Percentiles rank a stretch among this genome's conserved stretches.
phyloP scores from a whole-genome alignment of 2,888 invertebrate species.

The Carpatolechia fugitivella region DNA sequence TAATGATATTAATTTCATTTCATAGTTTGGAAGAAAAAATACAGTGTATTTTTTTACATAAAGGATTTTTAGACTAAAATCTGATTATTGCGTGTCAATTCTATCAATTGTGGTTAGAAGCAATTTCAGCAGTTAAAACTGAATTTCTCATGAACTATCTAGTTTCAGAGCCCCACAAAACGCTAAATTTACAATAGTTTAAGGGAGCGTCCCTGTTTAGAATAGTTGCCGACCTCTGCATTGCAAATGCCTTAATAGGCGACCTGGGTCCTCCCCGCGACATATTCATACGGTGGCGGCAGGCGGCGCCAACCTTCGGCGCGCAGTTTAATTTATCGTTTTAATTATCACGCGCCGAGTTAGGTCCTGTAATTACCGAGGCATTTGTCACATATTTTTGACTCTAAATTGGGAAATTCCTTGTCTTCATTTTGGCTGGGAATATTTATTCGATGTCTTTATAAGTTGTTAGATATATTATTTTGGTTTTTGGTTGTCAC shows the following conservation, averaged over 20 bases:
- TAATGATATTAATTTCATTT: no score
- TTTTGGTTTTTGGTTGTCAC: not conserved
- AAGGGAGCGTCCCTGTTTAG: constrained; percentile 11
- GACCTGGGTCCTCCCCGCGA: constrained; percentile 39
- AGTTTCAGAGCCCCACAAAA: constrained; percentile 2
- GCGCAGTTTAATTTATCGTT: constrained; percentile 57
- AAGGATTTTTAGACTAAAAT: no score
- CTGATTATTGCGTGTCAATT: no score
- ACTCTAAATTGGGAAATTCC: constrained; percentile 9
- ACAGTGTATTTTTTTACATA: no score
- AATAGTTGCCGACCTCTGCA: constrained; percentile 20
- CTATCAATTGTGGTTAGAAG: no score
- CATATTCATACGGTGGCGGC: constrained; percentile 48
- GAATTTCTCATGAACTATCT: not conserved
- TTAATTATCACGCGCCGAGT: constrained; percentile 58
- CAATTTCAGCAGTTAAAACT: not conserved
- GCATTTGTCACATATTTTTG: constrained; percentile 45
- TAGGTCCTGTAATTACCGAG: constrained; percentile 46
- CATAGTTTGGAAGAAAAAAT: no score
- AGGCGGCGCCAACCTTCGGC: constrained; percentile 32
- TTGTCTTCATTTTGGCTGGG: constrained; percentile 1
- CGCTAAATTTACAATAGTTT: constrained; percentile 17
- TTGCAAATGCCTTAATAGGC: constrained; percentile 19
- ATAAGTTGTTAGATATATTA: not conserved
- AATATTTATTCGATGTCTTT: constrained; percentile 4